phyloP scores from a whole-genome alignment of 2,888 invertebrate genomes.

The Perizoma flavofasciatum region DNA sequence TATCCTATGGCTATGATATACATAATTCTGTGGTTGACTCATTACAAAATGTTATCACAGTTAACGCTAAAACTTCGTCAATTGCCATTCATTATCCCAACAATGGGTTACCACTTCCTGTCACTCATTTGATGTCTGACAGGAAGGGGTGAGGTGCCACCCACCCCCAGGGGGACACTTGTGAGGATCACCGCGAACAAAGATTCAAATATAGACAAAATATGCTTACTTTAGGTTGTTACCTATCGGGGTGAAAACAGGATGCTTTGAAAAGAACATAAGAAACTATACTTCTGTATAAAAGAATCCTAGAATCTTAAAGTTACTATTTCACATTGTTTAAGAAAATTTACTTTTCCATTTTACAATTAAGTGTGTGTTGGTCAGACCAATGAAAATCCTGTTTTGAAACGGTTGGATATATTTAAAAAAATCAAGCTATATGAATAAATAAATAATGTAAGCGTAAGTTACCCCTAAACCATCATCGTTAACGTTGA shows the following conservation, averaged over 20 bases:
- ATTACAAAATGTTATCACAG: slow-evolving; percentile 18
- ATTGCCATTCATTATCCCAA: slow-evolving; percentile 40
- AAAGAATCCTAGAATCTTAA: no score
- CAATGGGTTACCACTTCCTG: slow-evolving; percentile 52
- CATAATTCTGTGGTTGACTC: neutral
- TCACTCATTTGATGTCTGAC: slow-evolving; percentile 68
- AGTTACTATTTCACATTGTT: no score
- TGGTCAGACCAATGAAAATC: no score
- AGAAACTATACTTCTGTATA: neutral
- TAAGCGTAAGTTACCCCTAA: no score
- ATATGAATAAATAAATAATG: no score
- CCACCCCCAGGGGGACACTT: slow-evolving; percentile 38
- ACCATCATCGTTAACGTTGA: no score
- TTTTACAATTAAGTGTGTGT: no score
- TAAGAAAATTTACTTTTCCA: no score
- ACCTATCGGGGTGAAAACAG: slow-evolving; percentile 59
- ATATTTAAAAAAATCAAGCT: no score
- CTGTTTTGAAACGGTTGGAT: no score
- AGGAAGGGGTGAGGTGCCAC: slow-evolving; percentile 40
- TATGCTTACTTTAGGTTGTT: slow-evolving; percentile 70
- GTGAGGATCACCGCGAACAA: slow-evolving; percentile 64
- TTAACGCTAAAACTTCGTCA: slow-evolving; percentile 26
- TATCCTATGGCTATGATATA: no score
- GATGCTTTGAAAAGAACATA: slow-evolving; percentile 17
- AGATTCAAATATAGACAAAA: slow-evolving; percentile 76